Evolutionary conservation across 2,113 vertebrate genomes (phyloP), one percentile per base, ranked within the genome.

Genomic region (Larimichthys polyactis): DNA sequence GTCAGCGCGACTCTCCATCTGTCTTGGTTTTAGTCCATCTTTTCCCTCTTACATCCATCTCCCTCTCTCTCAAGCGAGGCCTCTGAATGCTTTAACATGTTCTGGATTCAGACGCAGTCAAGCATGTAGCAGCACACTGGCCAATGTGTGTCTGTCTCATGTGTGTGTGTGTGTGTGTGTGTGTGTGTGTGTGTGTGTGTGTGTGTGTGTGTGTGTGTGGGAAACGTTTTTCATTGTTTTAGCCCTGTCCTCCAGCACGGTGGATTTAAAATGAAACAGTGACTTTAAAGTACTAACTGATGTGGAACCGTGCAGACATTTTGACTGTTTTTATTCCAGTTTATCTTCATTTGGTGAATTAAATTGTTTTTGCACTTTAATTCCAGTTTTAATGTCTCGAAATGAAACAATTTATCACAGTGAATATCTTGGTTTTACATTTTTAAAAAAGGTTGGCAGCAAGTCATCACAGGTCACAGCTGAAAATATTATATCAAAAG

Each of bases 1-100:
- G 87, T 88, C 75, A 84, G 76, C 19, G 46, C 15, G 51, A 59
- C 86, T 86, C 87, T 89, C 91, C 92, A 93, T 93, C 91, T 92
- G 87, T 73, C 81, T 84, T 82, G 75, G 51, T 81, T 76, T 81
- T 79, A 77, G 76, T 88, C 78, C 83, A 83, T 88, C 60, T 84
- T 81, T 46, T 43, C 44, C 60, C 40, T 85, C 75, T 40, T 69
- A 32, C 78, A 51, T 79, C 80, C 58, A 11, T 71, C 57, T 3
- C 60, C 52, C 68, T 46, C 67, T 43, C 36, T 68, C 49, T 74
- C 59, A 40, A 54, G 40, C 36, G 44, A 44, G 74, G 67, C 67
- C 75, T 81, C 79, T 75, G 75, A 87, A 83, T 69, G 82, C 90
- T 87, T 78, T 75, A 85, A 57, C 81, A 82, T 89, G 88, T 83